These are phyloP conservation scores for Yponomeuta plumbellus DNA, from an alignment of 2,888 invertebrate genomes.

Conservation along the genomic window DNA sequence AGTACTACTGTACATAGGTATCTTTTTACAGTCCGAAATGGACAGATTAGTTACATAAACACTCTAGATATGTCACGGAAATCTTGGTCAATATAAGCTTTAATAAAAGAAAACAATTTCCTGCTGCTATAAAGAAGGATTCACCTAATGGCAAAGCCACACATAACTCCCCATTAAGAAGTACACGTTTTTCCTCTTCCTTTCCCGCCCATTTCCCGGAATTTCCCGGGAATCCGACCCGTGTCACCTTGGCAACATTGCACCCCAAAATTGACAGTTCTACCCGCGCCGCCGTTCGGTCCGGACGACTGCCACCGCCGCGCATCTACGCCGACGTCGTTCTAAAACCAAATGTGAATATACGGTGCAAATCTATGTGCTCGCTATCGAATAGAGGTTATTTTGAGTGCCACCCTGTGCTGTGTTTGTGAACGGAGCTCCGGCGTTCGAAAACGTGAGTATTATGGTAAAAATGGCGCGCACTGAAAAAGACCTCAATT, in stretches of 20 bases:
- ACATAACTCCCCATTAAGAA: neutral
- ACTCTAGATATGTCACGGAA: neutral
- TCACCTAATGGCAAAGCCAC: neutral
- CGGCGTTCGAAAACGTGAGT: neutral
- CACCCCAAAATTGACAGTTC: slow-evolving; percentile 10
- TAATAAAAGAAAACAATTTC: neutral
- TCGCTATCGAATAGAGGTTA: neutral
- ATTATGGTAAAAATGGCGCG: neutral
- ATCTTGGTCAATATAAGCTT: neutral
- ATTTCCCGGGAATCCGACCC: neutral
- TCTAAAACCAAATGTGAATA: neutral
- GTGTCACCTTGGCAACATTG: slow-evolving; percentile 4
- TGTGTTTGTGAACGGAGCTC: neutral
- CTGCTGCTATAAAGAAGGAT: neutral
- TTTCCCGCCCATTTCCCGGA: neutral
- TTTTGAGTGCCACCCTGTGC: neutral
- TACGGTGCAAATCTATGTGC: neutral
- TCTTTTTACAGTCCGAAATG: neutral
- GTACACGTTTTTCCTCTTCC: neutral
- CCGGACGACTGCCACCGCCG: neutral
- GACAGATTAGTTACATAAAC: neutral
- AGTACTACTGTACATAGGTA: neutral
- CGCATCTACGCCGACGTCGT: neutral
- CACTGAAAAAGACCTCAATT: neutral
- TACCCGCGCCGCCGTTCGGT: neutral